Conservation (phyloP, 2,797 vertebrate species). For the Pseudochirops corinnae region DNA sequence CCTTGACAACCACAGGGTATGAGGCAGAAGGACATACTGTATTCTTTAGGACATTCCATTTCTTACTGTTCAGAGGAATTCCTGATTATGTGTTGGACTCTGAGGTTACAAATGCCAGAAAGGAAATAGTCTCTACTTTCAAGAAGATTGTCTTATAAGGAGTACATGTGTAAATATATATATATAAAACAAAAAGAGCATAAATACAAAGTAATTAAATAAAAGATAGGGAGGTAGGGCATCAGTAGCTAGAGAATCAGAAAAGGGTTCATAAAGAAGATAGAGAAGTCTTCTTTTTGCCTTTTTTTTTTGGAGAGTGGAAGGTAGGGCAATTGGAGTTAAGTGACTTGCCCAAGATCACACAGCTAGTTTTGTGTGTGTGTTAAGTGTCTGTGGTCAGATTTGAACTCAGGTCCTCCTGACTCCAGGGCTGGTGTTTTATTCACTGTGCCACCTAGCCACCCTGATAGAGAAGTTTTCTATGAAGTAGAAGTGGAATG, state of each 20-base stretch:
- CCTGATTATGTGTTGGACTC: neutral
- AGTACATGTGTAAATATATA: neutral
- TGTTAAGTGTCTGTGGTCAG: too few relatives aligned
- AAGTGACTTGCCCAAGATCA: too few relatives aligned
- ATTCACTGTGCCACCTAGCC: too few relatives aligned
- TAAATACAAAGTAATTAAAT: neutral
- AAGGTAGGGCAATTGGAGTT: too few relatives aligned
- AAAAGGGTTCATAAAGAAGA: neutral
- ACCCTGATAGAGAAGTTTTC: neutral
- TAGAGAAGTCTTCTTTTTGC: neutral
- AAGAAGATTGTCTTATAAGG: neutral
- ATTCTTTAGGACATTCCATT: neutral
- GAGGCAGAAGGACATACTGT: neutral
- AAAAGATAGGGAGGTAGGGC: neutral
- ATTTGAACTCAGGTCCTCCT: too few relatives aligned
- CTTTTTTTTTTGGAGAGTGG: too few relatives aligned
- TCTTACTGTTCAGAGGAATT: neutral
- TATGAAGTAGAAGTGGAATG: neutral
- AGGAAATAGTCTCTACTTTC: neutral
- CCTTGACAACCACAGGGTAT: neutral
- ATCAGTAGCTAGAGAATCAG: neutral
- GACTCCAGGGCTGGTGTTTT: too few relatives aligned
- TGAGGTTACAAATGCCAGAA: neutral
- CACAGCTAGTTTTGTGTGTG: too few relatives aligned
- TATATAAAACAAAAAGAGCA: neutral